Base-by-base conservation (phyloP, 2,797 vertebrate genomes). In the Podarcis lilfordi region DNA sequence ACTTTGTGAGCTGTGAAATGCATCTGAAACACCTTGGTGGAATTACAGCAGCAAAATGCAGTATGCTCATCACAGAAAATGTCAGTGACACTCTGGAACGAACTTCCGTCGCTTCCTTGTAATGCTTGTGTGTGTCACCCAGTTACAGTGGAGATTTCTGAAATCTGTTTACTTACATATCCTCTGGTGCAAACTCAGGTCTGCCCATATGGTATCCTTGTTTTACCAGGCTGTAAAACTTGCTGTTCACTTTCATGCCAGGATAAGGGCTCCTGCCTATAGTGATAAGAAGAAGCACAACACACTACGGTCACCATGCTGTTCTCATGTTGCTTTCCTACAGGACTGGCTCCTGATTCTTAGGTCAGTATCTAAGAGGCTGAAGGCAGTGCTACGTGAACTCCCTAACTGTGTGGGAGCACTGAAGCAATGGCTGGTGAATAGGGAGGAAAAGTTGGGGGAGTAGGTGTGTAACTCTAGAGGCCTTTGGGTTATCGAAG, bases 171-270 rank as follows among this genome's bases (percentile, higher is more conserved):
- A 93, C 98, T 97, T 96, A 99, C 99, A 99, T 98, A 93, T 98
- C 97, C 89, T 97, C 96, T 15, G 98, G 97, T 37, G 99, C 98
- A 4, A 98, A 99, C 86, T 97, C 97, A 0, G 99, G 99, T 88
- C 98, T 97, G 88, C 97, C 97, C 99, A 99, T 99, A 96, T 99
- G 98, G 94, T 98, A 99, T 17, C 99, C 99, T 15, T 97, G 96
- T 93, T 99, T 99, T 91, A 99, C 98, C 98, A 99, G 98, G 92
- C 98, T 99, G 89, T 99, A 99, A 97, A 99, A 99, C 92, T 98
- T 98, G 91, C 97, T 97, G 96, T 99, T 98, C 93, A 99, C 99
- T 84, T 97, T 95, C 95, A 99, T 97, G 89, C 98, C 98, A 0
- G 98, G 98, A 90, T 99, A 99, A 0, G 99, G 99, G 89, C 99